Percentiles rank a stretch among this genome's conserved stretches.
These are phyloP conservation scores for Agrotis clavis DNA, from an alignment of 2,888 invertebrate genomes.

Conservation along the genomic window DNA sequence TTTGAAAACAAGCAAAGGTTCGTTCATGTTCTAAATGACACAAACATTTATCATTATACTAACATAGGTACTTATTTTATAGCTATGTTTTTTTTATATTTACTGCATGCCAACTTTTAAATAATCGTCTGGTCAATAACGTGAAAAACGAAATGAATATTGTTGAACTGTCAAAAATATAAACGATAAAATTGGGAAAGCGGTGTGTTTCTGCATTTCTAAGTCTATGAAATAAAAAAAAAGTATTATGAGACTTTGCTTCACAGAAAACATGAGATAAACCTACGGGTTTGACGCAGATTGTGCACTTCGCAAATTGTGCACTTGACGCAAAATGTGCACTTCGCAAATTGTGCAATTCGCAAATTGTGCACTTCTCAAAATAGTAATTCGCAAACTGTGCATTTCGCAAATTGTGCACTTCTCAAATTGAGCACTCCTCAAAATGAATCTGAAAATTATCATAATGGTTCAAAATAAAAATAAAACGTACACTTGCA, in stretches of 20 bases:
- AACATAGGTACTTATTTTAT: not conserved
- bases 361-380: no score
- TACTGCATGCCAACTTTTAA: not conserved
- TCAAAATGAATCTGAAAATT: no score
- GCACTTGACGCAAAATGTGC: no score
- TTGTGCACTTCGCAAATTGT: no score
- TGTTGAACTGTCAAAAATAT: not conserved
- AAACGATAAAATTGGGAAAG: not conserved
- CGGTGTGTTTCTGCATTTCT: not conserved
- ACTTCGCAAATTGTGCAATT: no score
- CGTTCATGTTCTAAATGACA: constrained; percentile 12
- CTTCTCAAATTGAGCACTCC: no score
- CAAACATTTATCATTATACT: not conserved
- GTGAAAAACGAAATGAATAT: not conserved
- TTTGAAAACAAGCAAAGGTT: not conserved
- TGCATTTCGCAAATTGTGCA: no score
- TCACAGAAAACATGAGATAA: constrained; percentile 2
- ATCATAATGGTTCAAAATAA: no score
- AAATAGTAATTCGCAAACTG: no score
- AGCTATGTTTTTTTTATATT: no score
- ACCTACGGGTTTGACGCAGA: no score
- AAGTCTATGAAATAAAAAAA: not conserved
- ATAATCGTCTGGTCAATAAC: not conserved
- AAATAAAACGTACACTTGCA: no score
- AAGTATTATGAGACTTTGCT: not conserved